Evolutionary conservation across 2,113 vertebrate species (phyloP), one percentile per base, ranked within the genome.

Genomic region (Verasper variegatus): DNA sequence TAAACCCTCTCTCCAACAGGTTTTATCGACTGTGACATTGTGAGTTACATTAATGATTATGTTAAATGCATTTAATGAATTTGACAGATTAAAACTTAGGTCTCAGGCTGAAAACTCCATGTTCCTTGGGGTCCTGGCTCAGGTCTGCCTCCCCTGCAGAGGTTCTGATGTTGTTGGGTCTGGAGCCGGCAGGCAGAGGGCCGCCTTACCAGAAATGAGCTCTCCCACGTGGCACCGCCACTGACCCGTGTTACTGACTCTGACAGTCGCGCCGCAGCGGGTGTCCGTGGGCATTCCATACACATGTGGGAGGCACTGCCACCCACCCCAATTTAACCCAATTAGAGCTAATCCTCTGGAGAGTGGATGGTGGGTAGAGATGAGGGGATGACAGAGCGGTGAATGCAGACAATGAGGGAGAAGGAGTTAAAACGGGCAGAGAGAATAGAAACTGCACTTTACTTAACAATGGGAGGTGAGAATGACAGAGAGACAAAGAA

Each of bases 201-300:
- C 80, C 70, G 45, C 66, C 74, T 82, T 77, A 81, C 88, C 88
- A 88, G 81, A 83, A 92, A 91, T 88, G 86, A 88, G 84, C 89
- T 85, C 86, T 91, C 89, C 91, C 93, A 92, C 85, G 88, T 93
- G 88, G 90, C 69, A 90, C 93, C 74, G 74, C 92, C 91, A 91
- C 86, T 88, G 86, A 95, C 93, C 91, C 89, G 76, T 95, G 94
- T 95, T 93, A 92, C 83, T 69, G 78, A 93, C 93, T 95, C 94
- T 94, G 95, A 95, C 93, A 93, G 90, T 91, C 88, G 85, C 85
- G 83, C 88, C 89, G 74, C 89, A 85, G 85, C 83, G 86, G 83
- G 83, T 74, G 90, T 84, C 82, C 82, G 87, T 13, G 84, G 92
- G 93, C 94, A 94, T 90, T 92, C 88, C 92, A 93, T 87, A 92